These are phyloP conservation scores for Sinosuthora webbiana DNA, from an alignment of 2,113 vertebrate species.

Conservation along the genomic window DNA sequence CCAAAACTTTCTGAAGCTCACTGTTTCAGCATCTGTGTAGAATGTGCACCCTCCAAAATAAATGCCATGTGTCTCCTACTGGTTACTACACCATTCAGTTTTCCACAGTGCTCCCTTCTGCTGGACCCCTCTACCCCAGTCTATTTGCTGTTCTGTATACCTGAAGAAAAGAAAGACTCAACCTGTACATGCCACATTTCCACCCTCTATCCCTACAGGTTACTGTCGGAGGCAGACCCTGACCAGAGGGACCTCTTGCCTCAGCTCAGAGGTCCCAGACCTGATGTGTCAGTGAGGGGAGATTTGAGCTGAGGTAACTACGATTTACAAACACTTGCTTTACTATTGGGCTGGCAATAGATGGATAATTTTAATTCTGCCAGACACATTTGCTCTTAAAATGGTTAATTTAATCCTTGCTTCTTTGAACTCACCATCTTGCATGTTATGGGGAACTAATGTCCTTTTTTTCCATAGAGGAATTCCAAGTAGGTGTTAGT, in stretches of 20 bases:
- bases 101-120: background rate
- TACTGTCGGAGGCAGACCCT: background rate
- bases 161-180: background rate
- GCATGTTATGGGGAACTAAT: background rate
- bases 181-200: rapidly evolving
- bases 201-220: background rate
- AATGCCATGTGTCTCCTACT: background rate
- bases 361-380: background rate
- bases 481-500: background rate
- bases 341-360: background rate
- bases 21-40: background rate
- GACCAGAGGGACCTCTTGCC: background rate
- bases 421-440: background rate
- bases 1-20: background rate
- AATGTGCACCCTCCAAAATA: background rate
- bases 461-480: background rate
- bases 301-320: background rate
- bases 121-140: background rate
- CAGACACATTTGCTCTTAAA: background rate
- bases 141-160: background rate
- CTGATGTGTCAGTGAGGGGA: background rate
- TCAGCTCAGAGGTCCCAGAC: background rate
- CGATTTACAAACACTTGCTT: background rate
- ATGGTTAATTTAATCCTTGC: background rate
- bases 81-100: background rate